Conservation (phyloP, 2,113 vertebrate genomes). For the Canis aureus region DNA sequence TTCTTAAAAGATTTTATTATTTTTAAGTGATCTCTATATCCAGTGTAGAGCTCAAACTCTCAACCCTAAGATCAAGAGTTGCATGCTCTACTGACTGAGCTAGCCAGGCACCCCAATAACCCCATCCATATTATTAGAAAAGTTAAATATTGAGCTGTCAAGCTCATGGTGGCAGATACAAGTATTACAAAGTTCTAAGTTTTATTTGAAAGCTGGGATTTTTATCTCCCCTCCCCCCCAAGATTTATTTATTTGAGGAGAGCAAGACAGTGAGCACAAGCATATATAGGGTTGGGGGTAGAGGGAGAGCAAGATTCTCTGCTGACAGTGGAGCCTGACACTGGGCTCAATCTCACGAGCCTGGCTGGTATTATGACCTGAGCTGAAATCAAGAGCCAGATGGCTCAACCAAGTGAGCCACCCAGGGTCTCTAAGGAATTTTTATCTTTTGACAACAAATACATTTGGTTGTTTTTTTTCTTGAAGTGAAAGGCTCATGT, state of each 20-base stretch:
- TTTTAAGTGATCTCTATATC: not conserved
- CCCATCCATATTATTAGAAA: not conserved
- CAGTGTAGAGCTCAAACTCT: not conserved
- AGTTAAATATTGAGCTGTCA: not conserved
- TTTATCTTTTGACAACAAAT: conserved; percentile 56
- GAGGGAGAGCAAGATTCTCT: not conserved
- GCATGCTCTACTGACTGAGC: not conserved
- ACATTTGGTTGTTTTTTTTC: not conserved
- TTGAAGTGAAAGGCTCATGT: conserved; percentile 7
- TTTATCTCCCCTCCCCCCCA: conserved; percentile 30
- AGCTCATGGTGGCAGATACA: not conserved
- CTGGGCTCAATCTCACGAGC: too few relatives aligned
- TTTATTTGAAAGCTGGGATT: conserved; percentile 45
- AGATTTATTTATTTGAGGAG: not conserved
- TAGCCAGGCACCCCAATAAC: not conserved
- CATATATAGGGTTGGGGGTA: not conserved
- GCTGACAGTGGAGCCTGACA: not conserved
- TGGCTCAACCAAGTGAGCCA: not conserved
- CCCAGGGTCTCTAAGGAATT: not conserved
- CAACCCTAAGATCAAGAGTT: not conserved
- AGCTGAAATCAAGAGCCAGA: not conserved
- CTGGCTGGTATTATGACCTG: not conserved
- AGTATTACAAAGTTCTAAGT: conserved; percentile 28
- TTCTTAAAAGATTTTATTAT: not conserved
- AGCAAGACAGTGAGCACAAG: not conserved